Evolutionary conservation across 2,888 invertebrate species (phyloP).

Genomic region (Punctoribates punctum): DNA sequence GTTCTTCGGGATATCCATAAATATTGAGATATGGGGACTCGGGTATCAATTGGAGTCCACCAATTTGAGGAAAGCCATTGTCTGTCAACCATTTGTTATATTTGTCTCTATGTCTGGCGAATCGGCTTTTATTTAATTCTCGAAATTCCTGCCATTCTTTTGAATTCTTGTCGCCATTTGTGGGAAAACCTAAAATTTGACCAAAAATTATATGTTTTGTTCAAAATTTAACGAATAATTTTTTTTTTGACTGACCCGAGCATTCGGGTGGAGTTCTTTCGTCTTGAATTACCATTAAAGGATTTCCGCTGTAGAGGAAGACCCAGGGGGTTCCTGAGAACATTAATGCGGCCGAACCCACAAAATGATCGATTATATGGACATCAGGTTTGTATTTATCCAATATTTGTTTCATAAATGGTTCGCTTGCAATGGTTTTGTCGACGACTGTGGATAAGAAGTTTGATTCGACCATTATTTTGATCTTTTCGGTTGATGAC

Average conservation of each 20-base stretch:
- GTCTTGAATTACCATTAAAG: neutral
- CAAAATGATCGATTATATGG: neutral
- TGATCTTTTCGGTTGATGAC: neutral
- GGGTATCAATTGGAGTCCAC: neutral
- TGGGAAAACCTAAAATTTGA: too few relatives aligned
- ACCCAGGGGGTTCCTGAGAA: constrained; percentile 37
- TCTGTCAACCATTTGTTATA: neutral
- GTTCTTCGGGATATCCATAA: neutral
- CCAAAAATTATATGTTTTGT: too few relatives aligned
- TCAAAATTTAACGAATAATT: too few relatives aligned
- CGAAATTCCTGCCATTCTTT: neutral
- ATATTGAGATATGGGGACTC: neutral
- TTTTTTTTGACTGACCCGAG: constrained; percentile 23
- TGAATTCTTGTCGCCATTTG: too few relatives aligned
- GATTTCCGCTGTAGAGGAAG: neutral
- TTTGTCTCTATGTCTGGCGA: neutral
- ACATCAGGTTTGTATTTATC: constrained; percentile 18
- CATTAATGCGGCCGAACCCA: neutral
- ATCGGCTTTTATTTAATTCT: neutral
- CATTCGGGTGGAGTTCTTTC: constrained; percentile 8
- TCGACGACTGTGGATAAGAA: neutral
- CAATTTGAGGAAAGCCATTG: neutral
- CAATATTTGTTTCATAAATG: neutral
- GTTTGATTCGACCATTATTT: neutral
- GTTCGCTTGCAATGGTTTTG: neutral